These are phyloP conservation scores for Acleris literana DNA, from an alignment of 2,888 invertebrate genomes.

Conservation along the genomic window DNA sequence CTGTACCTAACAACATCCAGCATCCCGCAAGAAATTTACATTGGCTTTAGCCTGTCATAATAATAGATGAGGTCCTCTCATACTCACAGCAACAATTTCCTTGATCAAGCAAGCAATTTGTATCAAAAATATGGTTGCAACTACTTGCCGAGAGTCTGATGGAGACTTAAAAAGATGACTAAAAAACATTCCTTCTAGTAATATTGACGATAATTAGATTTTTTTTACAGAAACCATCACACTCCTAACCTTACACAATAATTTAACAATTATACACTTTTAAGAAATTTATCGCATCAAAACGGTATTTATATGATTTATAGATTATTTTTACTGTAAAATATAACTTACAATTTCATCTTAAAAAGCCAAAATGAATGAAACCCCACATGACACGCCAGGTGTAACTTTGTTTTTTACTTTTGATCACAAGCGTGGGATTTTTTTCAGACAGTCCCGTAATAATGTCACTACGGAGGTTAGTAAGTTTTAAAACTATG, in stretches of 20 bases:
- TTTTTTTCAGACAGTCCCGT: slow-evolving; percentile 13
- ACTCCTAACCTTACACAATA: slow-evolving; percentile 30
- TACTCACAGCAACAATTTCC: too few species aligned
- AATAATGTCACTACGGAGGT: slow-evolving; percentile 20
- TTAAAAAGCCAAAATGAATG: slow-evolving; percentile 45
- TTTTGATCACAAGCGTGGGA: slow-evolving; percentile 33
- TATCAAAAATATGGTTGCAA: too few species aligned
- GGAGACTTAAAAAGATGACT: too few species aligned
- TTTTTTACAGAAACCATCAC: slow-evolving; percentile 4
- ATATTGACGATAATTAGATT: not conserved
- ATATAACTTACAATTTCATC: slow-evolving; percentile 48
- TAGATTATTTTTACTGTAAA: slow-evolving; percentile 43
- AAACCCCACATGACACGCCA: slow-evolving; percentile 31
- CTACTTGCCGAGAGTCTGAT: too few species aligned
- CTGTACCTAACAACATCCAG: too few species aligned
- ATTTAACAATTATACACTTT: slow-evolving; percentile 41
- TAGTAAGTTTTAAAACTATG: not conserved
- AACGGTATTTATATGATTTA: slow-evolving; percentile 40
- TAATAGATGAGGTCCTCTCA: too few species aligned
- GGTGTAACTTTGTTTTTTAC: slow-evolving; percentile 30
- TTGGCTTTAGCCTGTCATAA: too few species aligned
- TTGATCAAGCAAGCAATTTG: too few species aligned
- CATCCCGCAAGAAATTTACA: too few species aligned
- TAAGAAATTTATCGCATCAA: slow-evolving; percentile 37
- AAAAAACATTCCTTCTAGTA: too few species aligned